phyloP scores from a whole-genome alignment of 2,113 vertebrate genomes.

The Ramphastos sulfuratus region DNA sequence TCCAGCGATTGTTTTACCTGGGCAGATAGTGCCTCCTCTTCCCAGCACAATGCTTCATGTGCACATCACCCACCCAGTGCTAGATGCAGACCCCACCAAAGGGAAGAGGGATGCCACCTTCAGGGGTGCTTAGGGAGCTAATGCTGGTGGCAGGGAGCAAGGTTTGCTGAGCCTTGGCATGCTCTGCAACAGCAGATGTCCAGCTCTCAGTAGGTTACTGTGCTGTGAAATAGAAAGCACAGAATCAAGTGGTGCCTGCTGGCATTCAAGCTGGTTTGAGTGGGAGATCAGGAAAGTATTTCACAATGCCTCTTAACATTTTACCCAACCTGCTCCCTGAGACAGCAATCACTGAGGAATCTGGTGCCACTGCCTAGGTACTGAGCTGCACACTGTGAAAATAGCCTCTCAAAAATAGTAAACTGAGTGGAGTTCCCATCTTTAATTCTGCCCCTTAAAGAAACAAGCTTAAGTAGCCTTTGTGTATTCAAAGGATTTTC shows the following conservation, averaged over 20 bases:
- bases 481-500: not conserved
- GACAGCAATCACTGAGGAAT: not conserved
- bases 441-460: not conserved
- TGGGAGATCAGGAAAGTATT: not conserved
- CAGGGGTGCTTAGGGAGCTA: not conserved
- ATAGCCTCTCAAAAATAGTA: not conserved
- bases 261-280: not conserved
- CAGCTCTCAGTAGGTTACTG: not conserved
- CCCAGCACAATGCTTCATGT: not conserved
- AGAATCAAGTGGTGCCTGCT: not conserved
- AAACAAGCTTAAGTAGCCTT: not conserved
- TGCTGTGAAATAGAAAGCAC: not conserved
- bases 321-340: not conserved
- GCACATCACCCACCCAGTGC: accelerated
- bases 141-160: not conserved
- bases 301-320: not conserved
- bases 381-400: not conserved
- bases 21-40: not conserved
- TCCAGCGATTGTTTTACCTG: not conserved
- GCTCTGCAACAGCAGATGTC: not conserved
- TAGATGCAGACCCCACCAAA: accelerated
- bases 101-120: not conserved
- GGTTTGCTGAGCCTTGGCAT: not conserved
- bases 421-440: not conserved
- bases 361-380: not conserved